Evolutionary conservation across 2,113 vertebrate species (phyloP).

Genomic region (Lycaon pictus): DNA sequence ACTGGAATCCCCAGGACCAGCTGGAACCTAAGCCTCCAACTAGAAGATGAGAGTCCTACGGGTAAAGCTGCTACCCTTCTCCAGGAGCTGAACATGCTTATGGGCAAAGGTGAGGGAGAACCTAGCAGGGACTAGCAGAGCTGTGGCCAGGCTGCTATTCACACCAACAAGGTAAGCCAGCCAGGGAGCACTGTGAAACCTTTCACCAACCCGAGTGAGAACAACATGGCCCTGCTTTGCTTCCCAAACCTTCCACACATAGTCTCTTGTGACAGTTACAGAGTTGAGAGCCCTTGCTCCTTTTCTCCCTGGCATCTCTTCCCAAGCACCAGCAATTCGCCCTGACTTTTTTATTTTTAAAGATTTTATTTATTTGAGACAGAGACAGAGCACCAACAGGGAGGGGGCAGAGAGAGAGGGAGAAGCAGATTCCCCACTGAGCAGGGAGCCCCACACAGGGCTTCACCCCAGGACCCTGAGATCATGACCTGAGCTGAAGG

Average conservation of each 20-base stretch:
- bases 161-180: not conserved
- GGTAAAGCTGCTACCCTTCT: not conserved
- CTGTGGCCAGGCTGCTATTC: not conserved
- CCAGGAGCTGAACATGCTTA: not conserved
- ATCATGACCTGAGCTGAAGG: too few relatives aligned
- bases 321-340: not conserved
- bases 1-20: not conserved
- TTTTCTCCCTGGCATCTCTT: not conserved
- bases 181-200: not conserved
- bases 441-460: too few relatives aligned
- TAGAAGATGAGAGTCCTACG: not conserved
- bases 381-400: too few relatives aligned
- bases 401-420: too few relatives aligned
- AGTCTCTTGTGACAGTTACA: not conserved
- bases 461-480: too few relatives aligned
- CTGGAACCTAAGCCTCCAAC: not conserved
- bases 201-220: not conserved
- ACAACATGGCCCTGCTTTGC: not conserved
- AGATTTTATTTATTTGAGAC: too few relatives aligned
- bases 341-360: too few relatives aligned
- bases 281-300: not conserved
- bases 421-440: too few relatives aligned
- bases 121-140: not conserved
- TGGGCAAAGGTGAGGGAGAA: not conserved
- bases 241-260: not conserved